phyloP scores from a whole-genome alignment of 2,888 invertebrate species.

The Drosophila pullipes region DNA sequence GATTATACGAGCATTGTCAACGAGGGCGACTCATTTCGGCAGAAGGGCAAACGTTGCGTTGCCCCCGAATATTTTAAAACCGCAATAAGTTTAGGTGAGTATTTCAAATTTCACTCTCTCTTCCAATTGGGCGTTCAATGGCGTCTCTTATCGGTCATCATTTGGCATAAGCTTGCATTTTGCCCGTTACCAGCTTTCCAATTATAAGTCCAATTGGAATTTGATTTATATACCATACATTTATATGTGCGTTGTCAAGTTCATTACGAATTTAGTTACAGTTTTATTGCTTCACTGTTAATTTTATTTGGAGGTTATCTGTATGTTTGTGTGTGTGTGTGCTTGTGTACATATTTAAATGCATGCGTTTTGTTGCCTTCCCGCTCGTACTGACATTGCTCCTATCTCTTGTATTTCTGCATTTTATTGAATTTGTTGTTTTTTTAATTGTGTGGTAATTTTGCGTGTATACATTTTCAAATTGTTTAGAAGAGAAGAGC shows the following conservation, averaged over 20 bases:
- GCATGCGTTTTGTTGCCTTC: slow-evolving; percentile 19
- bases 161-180: slow-evolving; percentile 26
- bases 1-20: slow-evolving; percentile 36
- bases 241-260: slow-evolving; percentile 38
- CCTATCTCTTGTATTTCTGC: slow-evolving; percentile 25
- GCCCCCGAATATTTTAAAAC: slow-evolving; percentile 96
- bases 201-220: slow-evolving; percentile 4
- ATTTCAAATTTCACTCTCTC: slow-evolving; percentile 1
- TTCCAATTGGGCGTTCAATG: slow-evolving; percentile 10
- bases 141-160: slow-evolving; percentile 41
- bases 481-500: background rate
- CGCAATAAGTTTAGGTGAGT: slow-evolving; percentile 91
- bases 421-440: slow-evolving; percentile 28
- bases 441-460: slow-evolving; percentile 44
- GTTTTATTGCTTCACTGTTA: slow-evolving; percentile 51
- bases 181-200: slow-evolving; percentile 30
- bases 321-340: background rate
- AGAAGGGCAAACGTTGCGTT: slow-evolving; percentile 87
- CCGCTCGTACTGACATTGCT: slow-evolving; percentile 11
- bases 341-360: slow-evolving; percentile 31
- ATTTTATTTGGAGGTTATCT: slow-evolving; percentile 66
- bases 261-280: slow-evolving; percentile 55
- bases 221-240: slow-evolving; percentile 10
- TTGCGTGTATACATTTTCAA: slow-evolving; percentile 66
- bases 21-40: slow-evolving; percentile 41